These are phyloP conservation scores for Tetramorium alpestre DNA, from an alignment of 1,140 invertebrate genomes.

Conservation along the genomic window DNA sequence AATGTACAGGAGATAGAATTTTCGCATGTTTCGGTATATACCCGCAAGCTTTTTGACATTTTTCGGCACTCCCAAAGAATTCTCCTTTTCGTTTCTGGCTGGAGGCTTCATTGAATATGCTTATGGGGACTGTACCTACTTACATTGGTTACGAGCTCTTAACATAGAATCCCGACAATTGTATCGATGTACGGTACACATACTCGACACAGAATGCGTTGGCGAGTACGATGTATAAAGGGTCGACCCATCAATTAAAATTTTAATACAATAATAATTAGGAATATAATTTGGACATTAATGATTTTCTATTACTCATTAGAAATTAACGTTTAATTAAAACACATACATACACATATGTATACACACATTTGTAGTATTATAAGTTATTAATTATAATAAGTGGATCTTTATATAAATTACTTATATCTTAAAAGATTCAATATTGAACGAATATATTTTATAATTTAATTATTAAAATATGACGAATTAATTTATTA, in stretches of 20 bases:
- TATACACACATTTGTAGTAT: not conserved
- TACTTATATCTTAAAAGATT: constrained; percentile 9
- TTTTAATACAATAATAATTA: constrained; percentile 9
- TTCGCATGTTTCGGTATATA: constrained; percentile 52
- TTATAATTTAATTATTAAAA: constrained; percentile 18
- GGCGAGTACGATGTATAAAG: constrained; percentile 42
- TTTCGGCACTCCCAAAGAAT: constrained; percentile 36
- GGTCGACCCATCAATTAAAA: not conserved
- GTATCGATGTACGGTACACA: constrained; percentile 54
- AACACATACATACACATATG: not conserved
- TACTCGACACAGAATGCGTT: constrained; percentile 42
- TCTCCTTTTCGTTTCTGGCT: constrained; percentile 74
- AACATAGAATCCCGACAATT: constrained; percentile 66
- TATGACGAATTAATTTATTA: not conserved
- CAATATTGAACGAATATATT: not conserved
- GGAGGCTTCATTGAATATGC: constrained; percentile 75
- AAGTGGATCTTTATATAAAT: not conserved
- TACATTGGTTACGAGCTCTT: constrained; percentile 66
- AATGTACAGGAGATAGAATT: not conserved
- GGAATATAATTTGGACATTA: not conserved
- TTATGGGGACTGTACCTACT: constrained; percentile 72
- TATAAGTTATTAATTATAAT: not conserved
- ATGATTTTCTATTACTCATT: not conserved
- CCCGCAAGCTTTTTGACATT: constrained; percentile 77
- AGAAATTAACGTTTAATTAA: not conserved